phyloP scores from a whole-genome alignment of 2,888 invertebrate species.

The Drosophila anomelani region DNA sequence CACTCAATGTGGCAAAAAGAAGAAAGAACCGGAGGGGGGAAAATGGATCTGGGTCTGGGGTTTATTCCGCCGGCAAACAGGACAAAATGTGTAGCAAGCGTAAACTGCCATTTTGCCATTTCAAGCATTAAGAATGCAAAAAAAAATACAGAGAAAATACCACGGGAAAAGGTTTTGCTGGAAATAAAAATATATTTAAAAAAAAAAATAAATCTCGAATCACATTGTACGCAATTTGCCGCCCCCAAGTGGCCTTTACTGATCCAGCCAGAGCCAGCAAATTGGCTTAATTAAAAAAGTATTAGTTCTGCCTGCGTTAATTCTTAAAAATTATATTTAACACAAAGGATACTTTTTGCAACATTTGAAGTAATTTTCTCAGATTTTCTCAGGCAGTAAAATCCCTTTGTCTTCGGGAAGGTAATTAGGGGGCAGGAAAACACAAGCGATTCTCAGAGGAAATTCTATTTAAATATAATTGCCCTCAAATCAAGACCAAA shows the following conservation, averaged over 20 bases:
- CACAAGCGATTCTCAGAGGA: constrained; percentile 8
- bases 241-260: constrained; percentile 51
- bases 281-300: constrained; percentile 64
- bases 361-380: constrained; percentile 21
- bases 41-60: constrained; percentile 10
- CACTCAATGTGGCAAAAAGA: constrained; percentile 67
- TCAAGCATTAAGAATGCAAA: constrained; percentile 53
- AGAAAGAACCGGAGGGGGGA: constrained; percentile 30
- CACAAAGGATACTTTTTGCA: constrained; percentile 22
- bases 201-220: constrained; percentile 54
- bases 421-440: constrained; percentile 29
- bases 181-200: constrained; percentile 13
- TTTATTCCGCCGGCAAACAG: constrained; percentile 41
- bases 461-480: constrained; percentile 10
- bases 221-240: constrained; percentile 63
- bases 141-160: constrained; percentile 15
- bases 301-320: constrained; percentile 58
- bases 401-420: not conserved
- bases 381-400: constrained; percentile 10
- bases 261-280: constrained; percentile 35
- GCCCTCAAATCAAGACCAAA: constrained; percentile 5
- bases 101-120: constrained; percentile 76
- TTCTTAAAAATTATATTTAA: constrained; percentile 46
- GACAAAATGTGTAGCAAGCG: constrained; percentile 76
- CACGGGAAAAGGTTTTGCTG: constrained; percentile 27